Percentiles rank a stretch among this genome's conserved stretches.
Evolutionary conservation across 2,888 invertebrate species (phyloP).

Genomic region (Philonicus albiceps): DNA sequence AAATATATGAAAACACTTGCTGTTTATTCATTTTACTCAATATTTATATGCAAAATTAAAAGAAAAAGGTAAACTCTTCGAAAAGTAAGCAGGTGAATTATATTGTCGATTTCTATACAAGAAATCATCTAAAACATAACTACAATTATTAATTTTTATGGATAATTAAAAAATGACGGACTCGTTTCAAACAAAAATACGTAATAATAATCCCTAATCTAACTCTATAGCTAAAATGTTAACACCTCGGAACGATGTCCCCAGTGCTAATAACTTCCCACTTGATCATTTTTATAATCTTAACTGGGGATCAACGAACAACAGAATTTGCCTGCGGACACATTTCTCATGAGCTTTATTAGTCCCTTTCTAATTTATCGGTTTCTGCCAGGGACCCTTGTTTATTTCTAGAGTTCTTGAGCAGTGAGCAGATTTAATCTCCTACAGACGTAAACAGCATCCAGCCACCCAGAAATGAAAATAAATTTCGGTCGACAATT

Average conservation of each 20-base stretch:
- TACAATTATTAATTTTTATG: too few relatives aligned
- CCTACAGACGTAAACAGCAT: conserved; percentile 11
- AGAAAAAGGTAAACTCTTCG: too few relatives aligned
- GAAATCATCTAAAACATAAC: too few relatives aligned
- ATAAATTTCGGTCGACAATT: conserved; percentile 2
- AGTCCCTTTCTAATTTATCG: not conserved
- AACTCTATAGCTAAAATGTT: not conserved
- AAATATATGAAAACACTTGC: too few relatives aligned
- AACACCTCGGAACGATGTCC: not conserved
- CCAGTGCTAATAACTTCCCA: not conserved
- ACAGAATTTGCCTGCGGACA: conserved; percentile 2
- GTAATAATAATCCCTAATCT: not conserved
- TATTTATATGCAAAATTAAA: too few relatives aligned
- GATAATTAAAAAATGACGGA: too few relatives aligned
- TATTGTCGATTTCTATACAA: too few relatives aligned
- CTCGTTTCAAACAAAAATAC: too few relatives aligned
- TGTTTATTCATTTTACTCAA: too few relatives aligned
- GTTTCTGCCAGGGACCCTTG: not conserved
- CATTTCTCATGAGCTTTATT: conserved; percentile 19
- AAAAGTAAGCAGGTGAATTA: too few relatives aligned
- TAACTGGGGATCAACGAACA: not conserved
- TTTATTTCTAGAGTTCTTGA: not conserved
- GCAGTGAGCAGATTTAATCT: conserved; percentile 18
- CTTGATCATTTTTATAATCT: conserved; percentile 2
- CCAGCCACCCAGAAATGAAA: conserved; percentile 3